Percentiles rank a stretch among this genome's conserved stretches.
Evolutionary conservation across 2,888 invertebrate genomes (phyloP).

Genomic region (Atrina japonica): DNA sequence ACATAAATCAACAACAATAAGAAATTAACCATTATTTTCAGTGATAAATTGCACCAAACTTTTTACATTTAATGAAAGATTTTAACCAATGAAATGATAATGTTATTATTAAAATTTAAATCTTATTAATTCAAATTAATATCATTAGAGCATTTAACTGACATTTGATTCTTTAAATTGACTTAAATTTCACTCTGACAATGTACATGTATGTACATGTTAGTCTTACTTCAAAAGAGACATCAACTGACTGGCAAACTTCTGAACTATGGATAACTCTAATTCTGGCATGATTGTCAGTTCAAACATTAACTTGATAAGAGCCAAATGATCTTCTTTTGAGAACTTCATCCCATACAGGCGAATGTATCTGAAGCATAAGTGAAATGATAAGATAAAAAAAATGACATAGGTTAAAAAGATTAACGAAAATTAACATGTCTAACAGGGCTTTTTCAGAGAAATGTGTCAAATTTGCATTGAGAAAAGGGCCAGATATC

Average conservation of each 20-base stretch:
- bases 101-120: not conserved
- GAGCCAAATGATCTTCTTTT: constrained; percentile 92
- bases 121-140: not conserved
- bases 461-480: no score
- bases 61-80: no score
- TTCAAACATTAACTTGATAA: constrained; percentile 90
- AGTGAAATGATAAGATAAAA: constrained; percentile 29
- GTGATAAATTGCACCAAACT: no score
- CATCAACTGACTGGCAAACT: constrained; percentile 86
- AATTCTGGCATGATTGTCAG: constrained; percentile 88
- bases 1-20: no score
- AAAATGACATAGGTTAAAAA: no score
- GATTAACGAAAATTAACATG: no score
- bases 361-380: constrained; percentile 88
- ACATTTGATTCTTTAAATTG: not conserved
- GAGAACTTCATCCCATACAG: constrained; percentile 93
- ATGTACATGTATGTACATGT: not conserved
- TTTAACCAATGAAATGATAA: not conserved
- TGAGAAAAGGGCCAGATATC: no score
- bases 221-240: constrained; percentile 89
- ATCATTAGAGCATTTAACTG: not conserved
- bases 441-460: no score
- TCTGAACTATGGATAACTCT: constrained; percentile 88
- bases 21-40: no score
- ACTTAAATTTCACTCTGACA: no score